Evolutionary conservation across 2,797 vertebrate genomes (phyloP).

Genomic region (Zenarchopterus dispar): DNA sequence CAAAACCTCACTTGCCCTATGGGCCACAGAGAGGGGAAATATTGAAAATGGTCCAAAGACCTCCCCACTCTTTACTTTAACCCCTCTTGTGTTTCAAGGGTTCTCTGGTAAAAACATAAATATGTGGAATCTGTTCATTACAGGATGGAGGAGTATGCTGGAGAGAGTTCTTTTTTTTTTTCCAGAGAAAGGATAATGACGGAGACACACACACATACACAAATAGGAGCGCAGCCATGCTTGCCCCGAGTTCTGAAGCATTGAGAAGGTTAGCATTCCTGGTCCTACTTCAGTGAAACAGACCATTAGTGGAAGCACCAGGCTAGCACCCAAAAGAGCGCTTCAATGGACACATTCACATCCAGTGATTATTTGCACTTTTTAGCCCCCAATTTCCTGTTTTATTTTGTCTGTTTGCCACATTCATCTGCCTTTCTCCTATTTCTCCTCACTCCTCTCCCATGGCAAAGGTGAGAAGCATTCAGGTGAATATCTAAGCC

Average conservation of each 20-base stretch:
- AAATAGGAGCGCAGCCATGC: conserved; percentile 68
- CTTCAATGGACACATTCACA: conserved; percentile 78
- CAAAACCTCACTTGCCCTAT: conserved; percentile 79
- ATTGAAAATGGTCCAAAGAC: conserved; percentile 89
- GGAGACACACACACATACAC: conserved; percentile 49
- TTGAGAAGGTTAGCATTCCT: conserved; percentile 81
- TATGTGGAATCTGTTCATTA: conserved; percentile 79
- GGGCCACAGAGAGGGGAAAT: conserved; percentile 84
- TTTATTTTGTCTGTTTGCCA: conserved; percentile 59
- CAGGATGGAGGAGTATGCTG: conserved; percentile 71
- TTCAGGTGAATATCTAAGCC: conserved; percentile 47
- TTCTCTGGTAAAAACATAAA: conserved; percentile 81
- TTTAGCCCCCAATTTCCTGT: conserved; percentile 70
- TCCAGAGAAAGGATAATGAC: conserved; percentile 67
- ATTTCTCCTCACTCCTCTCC: conserved; percentile 38
- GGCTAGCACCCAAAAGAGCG: conserved; percentile 67
- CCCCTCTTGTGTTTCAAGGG: conserved; percentile 88
- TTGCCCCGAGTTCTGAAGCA: conserved; percentile 69
- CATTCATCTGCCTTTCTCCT: conserved; percentile 54
- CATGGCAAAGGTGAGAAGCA: conserved; percentile 57
- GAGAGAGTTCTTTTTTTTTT: conserved; percentile 47
- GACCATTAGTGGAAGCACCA: conserved; percentile 76
- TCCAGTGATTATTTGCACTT: conserved; percentile 74
- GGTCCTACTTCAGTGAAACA: conserved; percentile 79
- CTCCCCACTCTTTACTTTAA: conserved; percentile 81